Evolutionary conservation across 2,888 invertebrate genomes (phyloP).

Genomic region (Dioctria linearis): DNA sequence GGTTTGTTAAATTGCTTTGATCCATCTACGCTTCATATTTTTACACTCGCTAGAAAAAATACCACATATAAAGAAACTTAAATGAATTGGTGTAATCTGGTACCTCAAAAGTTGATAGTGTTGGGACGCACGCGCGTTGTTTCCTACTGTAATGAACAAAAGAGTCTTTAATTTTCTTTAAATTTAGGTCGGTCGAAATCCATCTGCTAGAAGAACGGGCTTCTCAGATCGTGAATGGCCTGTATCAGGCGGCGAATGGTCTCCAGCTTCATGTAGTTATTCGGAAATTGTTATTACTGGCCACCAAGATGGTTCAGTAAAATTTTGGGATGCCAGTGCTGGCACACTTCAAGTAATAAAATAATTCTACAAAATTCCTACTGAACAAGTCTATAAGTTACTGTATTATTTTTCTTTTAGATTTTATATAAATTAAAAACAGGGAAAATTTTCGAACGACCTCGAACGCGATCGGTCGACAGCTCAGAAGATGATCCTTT

Average conservation of each 20-base stretch:
- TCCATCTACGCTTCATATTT: background rate
- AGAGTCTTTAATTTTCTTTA: background rate
- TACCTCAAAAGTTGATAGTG: no score
- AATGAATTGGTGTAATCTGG: no score
- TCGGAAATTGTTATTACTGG: conserved; percentile 99
- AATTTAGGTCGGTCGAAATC: conserved; percentile 78
- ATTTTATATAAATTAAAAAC: conserved; percentile 98
- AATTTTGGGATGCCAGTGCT: conserved; percentile 99
- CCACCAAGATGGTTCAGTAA: conserved; percentile 98
- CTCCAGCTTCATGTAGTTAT: conserved; percentile 95
- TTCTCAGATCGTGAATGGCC: conserved; percentile 97
- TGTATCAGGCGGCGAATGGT: conserved; percentile 96
- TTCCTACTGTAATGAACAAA: background rate
- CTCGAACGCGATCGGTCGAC: conserved; percentile 77
- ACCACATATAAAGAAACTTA: no score
- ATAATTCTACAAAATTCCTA: conserved; percentile 3
- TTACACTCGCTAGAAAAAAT: background rate
- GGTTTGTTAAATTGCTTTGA: background rate
- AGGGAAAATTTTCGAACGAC: conserved; percentile 80
- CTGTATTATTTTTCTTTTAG: conserved; percentile 59
- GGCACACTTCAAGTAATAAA: conserved; percentile 84
- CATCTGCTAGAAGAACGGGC: conserved; percentile 82
- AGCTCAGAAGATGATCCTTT: conserved; percentile 87
- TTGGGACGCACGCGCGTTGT: background rate
- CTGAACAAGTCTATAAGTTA: background rate